These are phyloP conservation scores for Philereme transversata DNA, from an alignment of 2,888 invertebrate genomes.

Conservation along the genomic window DNA sequence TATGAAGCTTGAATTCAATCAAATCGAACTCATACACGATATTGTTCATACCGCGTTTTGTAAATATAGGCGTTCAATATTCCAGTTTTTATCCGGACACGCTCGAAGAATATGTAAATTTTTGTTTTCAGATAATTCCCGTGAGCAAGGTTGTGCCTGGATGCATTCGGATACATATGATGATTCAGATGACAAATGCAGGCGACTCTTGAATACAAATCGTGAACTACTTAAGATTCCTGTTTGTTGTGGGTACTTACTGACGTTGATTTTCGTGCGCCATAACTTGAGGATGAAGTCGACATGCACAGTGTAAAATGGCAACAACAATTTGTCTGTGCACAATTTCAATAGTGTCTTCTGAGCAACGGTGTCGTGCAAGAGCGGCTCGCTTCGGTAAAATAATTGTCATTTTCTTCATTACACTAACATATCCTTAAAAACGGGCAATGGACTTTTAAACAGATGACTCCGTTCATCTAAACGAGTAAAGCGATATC, in stretches of 20 bases:
- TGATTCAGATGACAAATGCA: conserved; percentile 36
- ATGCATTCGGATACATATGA: conserved; percentile 32
- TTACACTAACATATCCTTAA: conserved; percentile 54
- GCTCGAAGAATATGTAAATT: conserved; percentile 21
- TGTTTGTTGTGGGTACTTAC: conserved; percentile 33
- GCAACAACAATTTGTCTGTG: not conserved
- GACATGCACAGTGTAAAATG: conserved; percentile 8
- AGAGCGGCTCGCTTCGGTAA: conserved; percentile 46
- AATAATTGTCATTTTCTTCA: conserved; percentile 59
- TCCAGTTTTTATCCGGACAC: too few species aligned
- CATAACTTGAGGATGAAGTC: conserved; percentile 6
- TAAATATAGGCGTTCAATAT: too few species aligned
- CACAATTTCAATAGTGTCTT: conserved; percentile 16
- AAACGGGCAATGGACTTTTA: conserved; percentile 61
- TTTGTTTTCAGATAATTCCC: conserved; percentile 28
- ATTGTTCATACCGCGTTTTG: too few species aligned
- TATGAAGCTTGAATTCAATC: too few species aligned
- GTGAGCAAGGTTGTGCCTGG: conserved; percentile 32
- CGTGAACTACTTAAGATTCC: conserved; percentile 31
- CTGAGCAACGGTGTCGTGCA: conserved; percentile 53
- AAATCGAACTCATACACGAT: too few species aligned
- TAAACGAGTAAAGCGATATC: conserved; percentile 70
- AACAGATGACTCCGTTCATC: conserved; percentile 57
- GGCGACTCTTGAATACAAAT: conserved; percentile 37
- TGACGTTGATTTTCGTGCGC: conserved; percentile 16